Evolutionary conservation across 2,888 invertebrate genomes (phyloP), one percentile per base, ranked within the genome.

Genomic region (Erpobdella octoculata): DNA sequence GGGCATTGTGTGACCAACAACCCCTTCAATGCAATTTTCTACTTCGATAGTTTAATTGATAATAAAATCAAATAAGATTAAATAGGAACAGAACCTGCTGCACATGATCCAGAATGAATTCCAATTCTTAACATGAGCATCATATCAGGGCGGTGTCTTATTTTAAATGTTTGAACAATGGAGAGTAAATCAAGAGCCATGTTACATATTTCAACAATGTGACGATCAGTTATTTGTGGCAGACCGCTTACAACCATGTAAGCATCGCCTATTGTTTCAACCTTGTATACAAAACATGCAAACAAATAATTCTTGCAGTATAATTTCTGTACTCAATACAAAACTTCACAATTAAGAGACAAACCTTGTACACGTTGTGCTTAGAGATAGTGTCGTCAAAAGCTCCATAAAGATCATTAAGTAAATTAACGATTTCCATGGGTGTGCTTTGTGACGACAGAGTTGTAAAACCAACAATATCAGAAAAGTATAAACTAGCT

Each of bases 211-310:
- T 78, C 78, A 12, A 72, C 73, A 12, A 75, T 76, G 66, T 78
- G 78, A 21, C 72, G 15, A 28, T 46, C 25, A 5, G 48, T 68
- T 8, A 46, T 48, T 82, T 93, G 93, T 15, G 93, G 85, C 46
- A 74, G 48, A 15, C 76, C 76, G 68, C 76, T 76, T 25, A 74
- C 73, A 33, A 76, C 74, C 73, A 76, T 76, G 72, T 76, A 76
- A 12, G 76, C 74, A 31, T 76, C 76, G 12, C 76, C 75, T n/a
- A 76, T 75, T 15, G 76, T 76, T 64, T 76, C 75, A 28, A 74
- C 74, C 74, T 74, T 33, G 25, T 58, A 21, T 18, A n/a, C n/a
- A n/a, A n/a, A n/a, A n/a, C n/a, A n/a, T n/a, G n/a, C n/a, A n/a
- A n/a, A n/a, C n/a, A n/a, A n/a, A n/a, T n/a, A n/a, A n/a, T n/a